A percentile compares a stretch with the other conserved stretches of the same genome.
Conservation (phyloP, 2,888 invertebrate genomes). For the Phengaris alcon region DNA sequence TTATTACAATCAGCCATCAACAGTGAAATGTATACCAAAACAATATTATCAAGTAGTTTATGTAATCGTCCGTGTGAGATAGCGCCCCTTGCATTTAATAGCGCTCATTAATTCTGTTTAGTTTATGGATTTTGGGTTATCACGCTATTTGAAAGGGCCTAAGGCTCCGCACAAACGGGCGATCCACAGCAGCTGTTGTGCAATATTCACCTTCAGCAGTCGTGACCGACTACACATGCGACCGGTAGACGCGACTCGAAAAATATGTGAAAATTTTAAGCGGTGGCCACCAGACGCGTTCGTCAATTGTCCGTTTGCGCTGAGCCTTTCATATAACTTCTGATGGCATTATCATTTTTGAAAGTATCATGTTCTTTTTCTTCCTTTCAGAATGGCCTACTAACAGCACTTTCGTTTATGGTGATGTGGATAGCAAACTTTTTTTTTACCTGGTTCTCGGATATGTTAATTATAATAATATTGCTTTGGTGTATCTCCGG, state of each 20-base stretch:
- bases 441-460: constrained; percentile 38
- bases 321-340: too few species aligned
- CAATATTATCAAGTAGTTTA: constrained; percentile 11
- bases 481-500: too few species aligned
- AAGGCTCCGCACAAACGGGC: neutral
- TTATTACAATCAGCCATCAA: neutral
- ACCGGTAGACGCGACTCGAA: too few species aligned
- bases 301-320: too few species aligned
- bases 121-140: constrained; percentile 12
- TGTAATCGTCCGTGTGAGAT: neutral
- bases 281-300: too few species aligned
- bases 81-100: constrained; percentile 1
- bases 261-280: too few species aligned
- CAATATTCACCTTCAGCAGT: too few species aligned
- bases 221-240: too few species aligned
- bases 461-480: neutral
- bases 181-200: too few species aligned
- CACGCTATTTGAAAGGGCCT: constrained; percentile 4
- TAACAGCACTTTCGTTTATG: constrained; percentile 87
- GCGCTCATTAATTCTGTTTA: neutral
- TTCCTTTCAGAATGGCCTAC: constrained; percentile 80
- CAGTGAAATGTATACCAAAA: neutral
- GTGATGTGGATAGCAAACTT: constrained; percentile 86
- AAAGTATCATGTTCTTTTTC: neutral
- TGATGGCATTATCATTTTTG: too few species aligned